Percentiles rank a stretch among this genome's conserved stretches.
Evolutionary conservation across 1,140 invertebrate genomes (phyloP).

Genomic region (Zaprionus capensis): DNA sequence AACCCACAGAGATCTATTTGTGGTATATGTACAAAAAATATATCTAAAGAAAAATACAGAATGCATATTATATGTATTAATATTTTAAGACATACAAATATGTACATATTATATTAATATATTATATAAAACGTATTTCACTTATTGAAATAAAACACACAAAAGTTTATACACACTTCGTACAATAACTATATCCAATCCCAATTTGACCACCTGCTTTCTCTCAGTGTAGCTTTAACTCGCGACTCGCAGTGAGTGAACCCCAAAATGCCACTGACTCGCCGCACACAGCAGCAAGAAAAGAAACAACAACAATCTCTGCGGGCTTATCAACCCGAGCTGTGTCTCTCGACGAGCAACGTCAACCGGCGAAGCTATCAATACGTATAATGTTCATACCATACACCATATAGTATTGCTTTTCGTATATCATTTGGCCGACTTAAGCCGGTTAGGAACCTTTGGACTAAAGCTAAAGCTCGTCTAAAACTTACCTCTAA

Average conservation of each 20-base stretch:
- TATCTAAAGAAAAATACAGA: too few relatives aligned
- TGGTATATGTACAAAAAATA: too few relatives aligned
- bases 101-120: too few relatives aligned
- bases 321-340: constrained; percentile 17
- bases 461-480: not conserved
- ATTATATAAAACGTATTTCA: too few relatives aligned
- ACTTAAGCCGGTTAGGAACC: constrained; percentile 4
- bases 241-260: constrained; percentile 5
- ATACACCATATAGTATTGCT: not conserved
- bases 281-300: not conserved
- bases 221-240: not conserved
- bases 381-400: not conserved
- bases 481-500: constrained; percentile 19
- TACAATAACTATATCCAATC: too few relatives aligned
- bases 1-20: too few relatives aligned
- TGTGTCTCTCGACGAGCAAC: not conserved
- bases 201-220: not conserved
- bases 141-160: too few relatives aligned
- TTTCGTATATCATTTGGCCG: not conserved
- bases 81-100: too few relatives aligned
- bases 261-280: constrained; percentile 11
- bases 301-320: constrained; percentile 9
- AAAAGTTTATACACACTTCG: accelerated
- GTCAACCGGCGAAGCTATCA: constrained; percentile 29
- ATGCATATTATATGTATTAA: too few relatives aligned